A percentile compares a stretch with the other conserved stretches of the same genome.
Conservation (phyloP, 2,113 vertebrate species). For the Climacteris rufus region DNA sequence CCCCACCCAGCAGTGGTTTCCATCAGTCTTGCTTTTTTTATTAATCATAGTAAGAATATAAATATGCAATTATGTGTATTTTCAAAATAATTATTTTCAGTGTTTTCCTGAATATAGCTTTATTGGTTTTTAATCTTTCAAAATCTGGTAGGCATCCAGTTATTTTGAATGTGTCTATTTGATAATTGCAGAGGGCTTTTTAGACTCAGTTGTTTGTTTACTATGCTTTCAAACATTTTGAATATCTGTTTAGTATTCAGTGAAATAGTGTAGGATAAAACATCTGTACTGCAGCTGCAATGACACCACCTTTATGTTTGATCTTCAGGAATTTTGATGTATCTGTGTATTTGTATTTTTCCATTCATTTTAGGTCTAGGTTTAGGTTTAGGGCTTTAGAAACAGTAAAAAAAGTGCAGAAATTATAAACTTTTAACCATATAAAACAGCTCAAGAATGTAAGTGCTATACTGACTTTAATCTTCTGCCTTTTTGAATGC, state of each 20-base stretch:
- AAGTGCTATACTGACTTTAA: not conserved
- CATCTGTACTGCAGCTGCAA: conserved; percentile 60
- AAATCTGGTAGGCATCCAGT: conserved; percentile 27
- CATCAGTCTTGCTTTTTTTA: not conserved
- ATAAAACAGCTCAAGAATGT: not conserved
- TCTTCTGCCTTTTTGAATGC: not conserved
- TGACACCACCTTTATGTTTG: conserved; percentile 19
- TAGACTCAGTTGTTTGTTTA: conserved; percentile 57
- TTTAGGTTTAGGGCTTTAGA: not conserved
- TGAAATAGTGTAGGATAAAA: conserved; percentile 22
- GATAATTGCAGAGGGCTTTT: conserved; percentile 42
- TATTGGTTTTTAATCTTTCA: not conserved
- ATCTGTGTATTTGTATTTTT: not conserved
- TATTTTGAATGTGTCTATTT: conserved; percentile 30
- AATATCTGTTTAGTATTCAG: conserved; percentile 8
- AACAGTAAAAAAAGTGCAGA: not conserved
- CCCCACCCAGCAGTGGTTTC: not conserved
- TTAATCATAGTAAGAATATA: not conserved
- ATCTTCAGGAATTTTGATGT: not conserved
- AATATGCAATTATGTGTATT: conserved; percentile 34
- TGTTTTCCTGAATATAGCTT: not conserved
- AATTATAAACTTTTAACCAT: not conserved
- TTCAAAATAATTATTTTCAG: conserved; percentile 23
- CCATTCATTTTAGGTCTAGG: not conserved
- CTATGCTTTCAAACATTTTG: conserved; percentile 38